Percentiles rank a stretch among this genome's conserved stretches.
Evolutionary conservation across 2,888 invertebrate species (phyloP).

Genomic region (Brenthis ino): DNA sequence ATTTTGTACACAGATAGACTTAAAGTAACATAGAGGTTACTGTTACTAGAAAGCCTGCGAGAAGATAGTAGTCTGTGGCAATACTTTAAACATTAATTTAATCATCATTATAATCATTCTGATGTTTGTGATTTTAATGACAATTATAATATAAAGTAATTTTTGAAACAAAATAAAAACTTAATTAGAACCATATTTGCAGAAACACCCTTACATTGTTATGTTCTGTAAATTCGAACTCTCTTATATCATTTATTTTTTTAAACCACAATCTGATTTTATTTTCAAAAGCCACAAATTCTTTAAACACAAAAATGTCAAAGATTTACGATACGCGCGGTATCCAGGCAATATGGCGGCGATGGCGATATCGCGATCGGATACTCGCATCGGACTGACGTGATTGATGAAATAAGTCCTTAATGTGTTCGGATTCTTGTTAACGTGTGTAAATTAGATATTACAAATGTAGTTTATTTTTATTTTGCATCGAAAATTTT

Average conservation of each 20-base stretch:
- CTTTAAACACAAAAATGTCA: conserved; percentile 47
- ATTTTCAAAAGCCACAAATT: conserved; percentile 33
- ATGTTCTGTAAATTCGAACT: neutral
- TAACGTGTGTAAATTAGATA: conserved; percentile 26
- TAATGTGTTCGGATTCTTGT: conserved; percentile 34
- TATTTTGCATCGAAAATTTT: neutral
- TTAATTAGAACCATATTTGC: too few relatives aligned
- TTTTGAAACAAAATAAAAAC: too few relatives aligned
- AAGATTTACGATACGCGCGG: conserved; percentile 47
- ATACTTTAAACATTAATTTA: too few relatives aligned
- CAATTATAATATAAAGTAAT: too few relatives aligned
- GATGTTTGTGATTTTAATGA: too few relatives aligned
- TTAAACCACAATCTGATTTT: conserved; percentile 30
- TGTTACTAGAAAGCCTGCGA: too few relatives aligned
- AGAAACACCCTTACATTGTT: too few relatives aligned
- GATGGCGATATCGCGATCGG: conserved; percentile 35
- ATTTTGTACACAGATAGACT: too few relatives aligned
- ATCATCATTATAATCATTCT: too few relatives aligned
- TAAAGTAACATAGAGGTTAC: too few relatives aligned
- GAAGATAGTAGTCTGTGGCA: too few relatives aligned
- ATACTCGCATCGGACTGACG: conserved; percentile 37
- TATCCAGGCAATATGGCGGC: conserved; percentile 44
- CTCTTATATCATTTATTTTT: conserved; percentile 25
- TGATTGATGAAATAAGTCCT: conserved; percentile 36
- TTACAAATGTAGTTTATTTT: conserved; percentile 13